Percentiles rank a stretch among this genome's conserved stretches.
Evolutionary conservation across 1,140 invertebrate genomes (phyloP).

Genomic region (Cyrtorhinus lividipennis): DNA sequence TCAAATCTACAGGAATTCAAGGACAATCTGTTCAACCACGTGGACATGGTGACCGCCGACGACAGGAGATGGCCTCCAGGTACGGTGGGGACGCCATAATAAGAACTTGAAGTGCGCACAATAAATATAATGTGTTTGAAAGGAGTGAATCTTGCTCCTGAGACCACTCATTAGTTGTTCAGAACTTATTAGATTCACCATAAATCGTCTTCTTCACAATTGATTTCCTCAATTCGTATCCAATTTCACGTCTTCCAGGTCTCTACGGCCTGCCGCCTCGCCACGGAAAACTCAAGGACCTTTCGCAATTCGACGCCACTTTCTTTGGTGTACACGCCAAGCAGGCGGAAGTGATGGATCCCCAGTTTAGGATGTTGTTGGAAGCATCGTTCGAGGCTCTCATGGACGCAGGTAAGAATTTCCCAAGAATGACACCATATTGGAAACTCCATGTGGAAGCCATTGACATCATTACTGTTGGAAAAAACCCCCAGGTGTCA

Average conservation of each 20-base stretch:
- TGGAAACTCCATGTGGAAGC: too few relatives aligned
- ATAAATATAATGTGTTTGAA: too few relatives aligned
- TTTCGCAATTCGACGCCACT: slow-evolving; percentile 75
- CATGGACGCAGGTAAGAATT: slow-evolving; percentile 70
- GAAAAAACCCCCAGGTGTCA: slow-evolving; percentile 50
- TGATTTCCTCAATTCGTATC: background rate
- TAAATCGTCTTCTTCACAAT: too few relatives aligned
- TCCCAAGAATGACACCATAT: too few relatives aligned
- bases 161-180: background rate
- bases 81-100: slow-evolving; percentile 21
- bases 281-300: slow-evolving; percentile 78
- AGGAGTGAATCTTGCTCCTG: background rate
- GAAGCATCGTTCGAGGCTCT: slow-evolving; percentile 91
- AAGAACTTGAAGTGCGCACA: too few relatives aligned
- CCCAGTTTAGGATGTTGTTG: slow-evolving; percentile 76
- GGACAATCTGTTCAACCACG: slow-evolving; percentile 63
- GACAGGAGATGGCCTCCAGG: slow-evolving; percentile 61
- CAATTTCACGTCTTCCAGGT: slow-evolving; percentile 25
- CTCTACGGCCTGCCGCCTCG: slow-evolving; percentile 68
- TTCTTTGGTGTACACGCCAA: slow-evolving; percentile 90
- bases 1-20: slow-evolving; percentile 78
- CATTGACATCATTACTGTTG: too few relatives aligned
- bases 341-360: slow-evolving; percentile 91
- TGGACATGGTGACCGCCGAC: slow-evolving; percentile 80
- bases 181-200: too few relatives aligned